These are phyloP conservation scores for Drosophila maculinotata DNA, from an alignment of 2,888 invertebrate species.

Conservation along the genomic window DNA sequence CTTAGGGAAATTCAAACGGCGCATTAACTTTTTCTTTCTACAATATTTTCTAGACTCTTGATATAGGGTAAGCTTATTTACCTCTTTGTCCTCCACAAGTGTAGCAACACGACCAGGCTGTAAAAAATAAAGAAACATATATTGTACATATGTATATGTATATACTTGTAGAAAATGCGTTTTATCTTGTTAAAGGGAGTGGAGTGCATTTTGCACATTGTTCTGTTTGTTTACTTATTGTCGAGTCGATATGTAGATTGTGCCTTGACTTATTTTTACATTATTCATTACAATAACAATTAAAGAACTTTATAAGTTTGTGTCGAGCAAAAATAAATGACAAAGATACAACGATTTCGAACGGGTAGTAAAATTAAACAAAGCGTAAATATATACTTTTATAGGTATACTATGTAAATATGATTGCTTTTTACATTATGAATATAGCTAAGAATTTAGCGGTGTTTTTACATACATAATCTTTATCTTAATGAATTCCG, in stretches of 20 bases:
- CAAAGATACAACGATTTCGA: not conserved
- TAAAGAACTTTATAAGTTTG: slow-evolving; percentile 10
- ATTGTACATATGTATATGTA: slow-evolving; percentile 10
- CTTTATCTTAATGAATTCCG: not conserved
- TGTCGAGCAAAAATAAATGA: slow-evolving; percentile 1
- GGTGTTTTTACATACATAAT: not conserved
- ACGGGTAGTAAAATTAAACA: not conserved
- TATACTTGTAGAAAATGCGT: slow-evolving; percentile 16
- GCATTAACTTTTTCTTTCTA: slow-evolving; percentile 41
- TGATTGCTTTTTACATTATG: too few relatives aligned
- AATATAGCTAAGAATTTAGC: too few relatives aligned
- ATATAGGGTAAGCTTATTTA: slow-evolving; percentile 82
- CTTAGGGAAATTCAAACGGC: slow-evolving; percentile 70
- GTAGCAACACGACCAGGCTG: slow-evolving; percentile 97
- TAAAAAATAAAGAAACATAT: slow-evolving; percentile 83
- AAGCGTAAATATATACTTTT: not conserved
- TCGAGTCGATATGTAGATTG: slow-evolving; percentile 1
- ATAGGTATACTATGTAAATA: not conserved
- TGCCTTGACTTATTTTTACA: slow-evolving; percentile 62
- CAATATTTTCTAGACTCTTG: not conserved
- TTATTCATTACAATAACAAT: slow-evolving; percentile 15
- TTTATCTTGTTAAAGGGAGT: slow-evolving; percentile 1
- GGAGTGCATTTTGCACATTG: slow-evolving; percentile 26
- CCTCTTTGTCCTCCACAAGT: slow-evolving; percentile 91
- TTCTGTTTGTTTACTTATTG: slow-evolving; percentile 38